Evolutionary conservation across 2,888 invertebrate genomes (phyloP), one percentile per base, ranked within the genome.

Genomic region (Erannis defoliaria): DNA sequence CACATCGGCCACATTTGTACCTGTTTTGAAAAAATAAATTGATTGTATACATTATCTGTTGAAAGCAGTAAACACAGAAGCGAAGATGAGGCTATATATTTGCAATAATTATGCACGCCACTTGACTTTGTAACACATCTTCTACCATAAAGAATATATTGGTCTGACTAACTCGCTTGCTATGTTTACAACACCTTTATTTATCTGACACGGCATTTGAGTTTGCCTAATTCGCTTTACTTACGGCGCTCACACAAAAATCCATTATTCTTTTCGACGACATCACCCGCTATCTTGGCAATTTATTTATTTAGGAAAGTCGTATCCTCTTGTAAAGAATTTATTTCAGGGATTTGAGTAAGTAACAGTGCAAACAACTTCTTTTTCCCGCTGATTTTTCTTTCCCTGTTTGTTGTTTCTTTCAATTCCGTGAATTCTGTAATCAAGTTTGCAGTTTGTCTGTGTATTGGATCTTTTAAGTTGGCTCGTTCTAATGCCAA

Each of bases 341-440:
- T 80, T 78, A 80, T 81, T 80, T 74, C 71, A 71, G 71, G 72
- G 78, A 77, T 83, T 85, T 78, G 77, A 80, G 82, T 83, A 82
- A 82, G 78, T 77, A 79, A 67, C 67, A 77, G 72, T 72, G 81
- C 81, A 86, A 88, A 88, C 81, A 84, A 72, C 70, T 80, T 74
- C 78, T 80, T 75, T 75, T 79, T 75, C 53, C 40, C 78, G 78
- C 80, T 85, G 85, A 86, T 88, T 86, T 88, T 85, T 82, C 80
- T 81, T 81, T 77, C 75, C 76, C 72, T 86, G 81, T 87, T 87
- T 88, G 84, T 86, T 85, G 80, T 86, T 88, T 84, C 83, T 79
- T 82, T 84, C 84, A 82, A 88, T 86, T 78, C 76, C 67, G 80
- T 89, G 86, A 81, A 88, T 86, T 77, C 76, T 66, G 80, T 89